Evolutionary conservation across 2,113 vertebrate species (phyloP).

Genomic region (Struthidea cinerea): DNA sequence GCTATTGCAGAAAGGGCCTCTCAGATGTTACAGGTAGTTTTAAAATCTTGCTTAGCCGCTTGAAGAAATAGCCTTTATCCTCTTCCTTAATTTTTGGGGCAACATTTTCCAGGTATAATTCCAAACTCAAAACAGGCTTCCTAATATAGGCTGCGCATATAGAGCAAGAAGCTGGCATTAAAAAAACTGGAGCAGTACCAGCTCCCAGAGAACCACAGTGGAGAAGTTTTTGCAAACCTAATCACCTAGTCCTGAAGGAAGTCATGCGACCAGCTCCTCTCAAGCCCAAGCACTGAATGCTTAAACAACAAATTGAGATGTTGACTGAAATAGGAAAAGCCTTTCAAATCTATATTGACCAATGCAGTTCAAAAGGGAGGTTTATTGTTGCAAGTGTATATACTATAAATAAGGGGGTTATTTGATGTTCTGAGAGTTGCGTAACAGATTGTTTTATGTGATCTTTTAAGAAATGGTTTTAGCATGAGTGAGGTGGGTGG

Average conservation of each 20-base stretch:
- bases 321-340: neutral
- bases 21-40: neutral
- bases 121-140: neutral
- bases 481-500: slow-evolving; percentile 32
- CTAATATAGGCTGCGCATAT: neutral
- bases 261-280: neutral
- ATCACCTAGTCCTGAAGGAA: neutral
- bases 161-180: neutral
- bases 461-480: slow-evolving; percentile 26
- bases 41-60: neutral
- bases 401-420: slow-evolving; percentile 42
- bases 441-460: neutral
- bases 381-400: slow-evolving; percentile 46
- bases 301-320: slow-evolving; percentile 45
- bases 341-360: slow-evolving; percentile 44
- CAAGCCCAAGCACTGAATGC: neutral
- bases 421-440: slow-evolving; percentile 36
- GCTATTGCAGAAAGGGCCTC: neutral
- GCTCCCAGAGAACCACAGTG: neutral
- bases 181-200: neutral
- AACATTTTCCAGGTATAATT: neutral
- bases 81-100: neutral
- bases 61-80: neutral
- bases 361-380: neutral
- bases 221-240: neutral